Evolutionary conservation across 2,113 vertebrate species (phyloP).

Genomic region (Calyptomena viridis): DNA sequence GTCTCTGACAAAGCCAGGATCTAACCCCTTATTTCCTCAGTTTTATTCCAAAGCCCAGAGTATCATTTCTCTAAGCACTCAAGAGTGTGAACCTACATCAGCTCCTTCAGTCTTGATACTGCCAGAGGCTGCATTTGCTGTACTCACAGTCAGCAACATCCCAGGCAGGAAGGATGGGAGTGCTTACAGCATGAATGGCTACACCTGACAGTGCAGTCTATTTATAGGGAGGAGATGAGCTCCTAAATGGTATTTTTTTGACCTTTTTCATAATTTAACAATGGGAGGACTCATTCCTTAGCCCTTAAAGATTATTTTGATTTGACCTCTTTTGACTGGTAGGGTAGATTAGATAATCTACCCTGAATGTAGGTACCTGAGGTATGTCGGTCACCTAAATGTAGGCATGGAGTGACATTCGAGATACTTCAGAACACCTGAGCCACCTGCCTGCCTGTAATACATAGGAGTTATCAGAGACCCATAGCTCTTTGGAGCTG

Average conservation of each 20-base stretch:
- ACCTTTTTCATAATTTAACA: background rate
- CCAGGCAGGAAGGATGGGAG: background rate
- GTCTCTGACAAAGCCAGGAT: background rate
- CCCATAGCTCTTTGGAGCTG: background rate
- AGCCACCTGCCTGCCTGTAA: background rate
- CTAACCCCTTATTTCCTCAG: background rate
- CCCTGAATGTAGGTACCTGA: background rate
- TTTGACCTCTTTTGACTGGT: background rate
- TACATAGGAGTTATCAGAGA: background rate
- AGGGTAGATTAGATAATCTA: background rate
- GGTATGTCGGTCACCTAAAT: background rate
- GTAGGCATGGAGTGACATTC: background rate
- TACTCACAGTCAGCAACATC: background rate
- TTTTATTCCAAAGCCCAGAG: background rate
- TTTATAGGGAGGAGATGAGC: background rate
- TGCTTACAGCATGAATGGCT: background rate
- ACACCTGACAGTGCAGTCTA: background rate
- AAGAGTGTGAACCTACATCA: background rate
- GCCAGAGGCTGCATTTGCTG: background rate
- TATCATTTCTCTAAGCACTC: background rate
- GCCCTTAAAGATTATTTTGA: background rate
- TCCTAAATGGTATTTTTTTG: background rate
- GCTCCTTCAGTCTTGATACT: background rate
- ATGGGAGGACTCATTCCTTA: background rate
- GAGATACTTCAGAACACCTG: background rate